These are phyloP conservation scores for Eristalis pertinax DNA, from an alignment of 2,888 invertebrate genomes.

Conservation along the genomic window DNA sequence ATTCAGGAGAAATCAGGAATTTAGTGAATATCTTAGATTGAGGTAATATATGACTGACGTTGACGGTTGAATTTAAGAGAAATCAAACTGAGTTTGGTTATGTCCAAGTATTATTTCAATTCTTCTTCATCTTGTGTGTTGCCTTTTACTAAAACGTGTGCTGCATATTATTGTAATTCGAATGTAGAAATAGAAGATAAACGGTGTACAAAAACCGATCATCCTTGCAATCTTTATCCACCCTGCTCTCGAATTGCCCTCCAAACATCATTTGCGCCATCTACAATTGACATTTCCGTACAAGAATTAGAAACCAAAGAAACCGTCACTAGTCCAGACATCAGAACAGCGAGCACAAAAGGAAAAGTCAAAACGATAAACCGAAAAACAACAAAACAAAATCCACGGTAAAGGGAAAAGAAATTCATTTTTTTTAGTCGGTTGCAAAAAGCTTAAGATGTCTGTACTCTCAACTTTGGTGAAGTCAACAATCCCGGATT, in stretches of 20 bases:
- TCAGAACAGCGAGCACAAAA: slow-evolving; percentile 34
- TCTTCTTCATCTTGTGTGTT: too few species aligned
- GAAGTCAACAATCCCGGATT: slow-evolving; percentile 91
- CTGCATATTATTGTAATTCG: too few species aligned
- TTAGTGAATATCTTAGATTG: too few species aligned
- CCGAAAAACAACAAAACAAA: slow-evolving; percentile 9
- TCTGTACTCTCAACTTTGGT: slow-evolving; percentile 89
- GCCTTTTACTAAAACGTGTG: too few species aligned
- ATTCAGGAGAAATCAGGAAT: too few species aligned
- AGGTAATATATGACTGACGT: too few species aligned
- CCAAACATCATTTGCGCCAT: background rate
- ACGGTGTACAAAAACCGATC: too few species aligned
- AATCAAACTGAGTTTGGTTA: too few species aligned
- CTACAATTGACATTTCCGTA: slow-evolving; percentile 13
- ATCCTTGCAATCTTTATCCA: background rate
- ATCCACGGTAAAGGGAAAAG: slow-evolving; percentile 2
- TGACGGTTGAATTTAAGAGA: too few species aligned
- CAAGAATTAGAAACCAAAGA: background rate
- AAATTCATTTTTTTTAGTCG: slow-evolving; percentile 10
- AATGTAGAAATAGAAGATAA: too few species aligned
- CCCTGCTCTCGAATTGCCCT: background rate
- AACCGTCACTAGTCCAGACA: background rate
- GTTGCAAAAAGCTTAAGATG: slow-evolving; percentile 82
- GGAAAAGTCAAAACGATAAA: slow-evolving; percentile 52
- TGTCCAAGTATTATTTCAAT: too few species aligned